Evolutionary conservation across 2,888 invertebrate species (phyloP).

Genomic region (Panopea generosa): DNA sequence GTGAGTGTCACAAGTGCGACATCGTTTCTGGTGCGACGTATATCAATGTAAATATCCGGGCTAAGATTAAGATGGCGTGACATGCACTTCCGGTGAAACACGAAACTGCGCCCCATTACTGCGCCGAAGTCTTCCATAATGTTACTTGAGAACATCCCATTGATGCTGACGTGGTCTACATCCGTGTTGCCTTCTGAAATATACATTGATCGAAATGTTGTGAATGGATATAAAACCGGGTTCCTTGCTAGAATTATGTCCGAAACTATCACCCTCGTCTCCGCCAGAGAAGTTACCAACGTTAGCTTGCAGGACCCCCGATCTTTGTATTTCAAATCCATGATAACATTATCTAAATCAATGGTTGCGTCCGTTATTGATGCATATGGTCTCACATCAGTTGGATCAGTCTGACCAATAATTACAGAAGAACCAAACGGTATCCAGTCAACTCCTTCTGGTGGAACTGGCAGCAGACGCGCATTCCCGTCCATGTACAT

Average conservation of each 20-base stretch:
- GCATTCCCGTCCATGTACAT: constrained; percentile 75
- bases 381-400: constrained; percentile 68
- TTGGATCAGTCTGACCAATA: constrained; percentile 70
- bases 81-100: constrained; percentile 75
- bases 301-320: constrained; percentile 63
- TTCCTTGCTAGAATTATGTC: constrained; percentile 56
- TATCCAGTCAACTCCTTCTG: constrained; percentile 74
- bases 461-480: constrained; percentile 70
- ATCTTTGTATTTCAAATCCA: constrained; percentile 68
- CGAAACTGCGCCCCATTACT: constrained; percentile 65
- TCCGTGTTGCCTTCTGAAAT: constrained; percentile 71
- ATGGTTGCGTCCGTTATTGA: constrained; percentile 65
- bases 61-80: constrained; percentile 75
- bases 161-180: constrained; percentile 69
- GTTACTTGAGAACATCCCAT: constrained; percentile 59
- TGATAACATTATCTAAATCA: constrained; percentile 49
- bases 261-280: constrained; percentile 65
- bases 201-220: constrained; percentile 75
- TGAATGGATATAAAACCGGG: constrained; percentile 65
- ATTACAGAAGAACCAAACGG: constrained; percentile 76
- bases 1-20: constrained; percentile 14
- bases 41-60: constrained; percentile 73
- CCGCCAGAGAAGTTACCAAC: constrained; percentile 52
- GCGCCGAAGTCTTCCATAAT: constrained; percentile 69
- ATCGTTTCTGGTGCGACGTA: constrained; percentile 44